These are phyloP conservation scores for Parnassius apollo DNA, from an alignment of 2,888 invertebrate species.

Conservation along the genomic window DNA sequence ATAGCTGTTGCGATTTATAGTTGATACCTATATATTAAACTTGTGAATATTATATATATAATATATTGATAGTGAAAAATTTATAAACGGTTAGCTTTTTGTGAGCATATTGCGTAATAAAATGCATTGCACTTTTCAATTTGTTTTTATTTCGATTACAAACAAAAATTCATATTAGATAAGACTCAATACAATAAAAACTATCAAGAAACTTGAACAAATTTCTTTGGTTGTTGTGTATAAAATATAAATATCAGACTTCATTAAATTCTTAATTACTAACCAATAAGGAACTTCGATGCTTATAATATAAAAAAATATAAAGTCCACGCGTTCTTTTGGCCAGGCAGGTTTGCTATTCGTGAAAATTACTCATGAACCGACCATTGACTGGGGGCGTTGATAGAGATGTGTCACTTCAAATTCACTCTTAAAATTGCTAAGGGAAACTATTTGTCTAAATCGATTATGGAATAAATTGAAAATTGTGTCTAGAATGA, in stretches of 20 bases:
- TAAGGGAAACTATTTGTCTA: too few relatives aligned
- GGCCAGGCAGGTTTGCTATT: too few relatives aligned
- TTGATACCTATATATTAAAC: neutral
- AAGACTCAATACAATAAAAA: conserved; percentile 12
- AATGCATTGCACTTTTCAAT: conserved; percentile 62
- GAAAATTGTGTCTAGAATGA: too few relatives aligned
- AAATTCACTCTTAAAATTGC: too few relatives aligned
- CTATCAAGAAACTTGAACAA: neutral
- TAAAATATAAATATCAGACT: conserved; percentile 21
- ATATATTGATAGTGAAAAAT: conserved; percentile 64
- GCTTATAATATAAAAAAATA: neutral
- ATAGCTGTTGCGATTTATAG: neutral
- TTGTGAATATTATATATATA: conserved; percentile 53
- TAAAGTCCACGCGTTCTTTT: too few relatives aligned
- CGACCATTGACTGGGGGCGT: too few relatives aligned
- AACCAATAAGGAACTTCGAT: conserved; percentile 7
- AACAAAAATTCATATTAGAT: conserved; percentile 26
- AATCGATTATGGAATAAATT: too few relatives aligned
- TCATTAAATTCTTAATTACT: conserved; percentile 8
- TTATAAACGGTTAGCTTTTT: conserved; percentile 77
- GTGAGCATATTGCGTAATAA: conserved; percentile 78
- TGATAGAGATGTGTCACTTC: too few relatives aligned
- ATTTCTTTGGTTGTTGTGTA: conserved; percentile 7
- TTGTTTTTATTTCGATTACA: conserved; percentile 37
- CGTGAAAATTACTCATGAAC: too few relatives aligned